phyloP scores from a whole-genome alignment of 2,797 vertebrate species.

The Steatocranus sp. region DNA sequence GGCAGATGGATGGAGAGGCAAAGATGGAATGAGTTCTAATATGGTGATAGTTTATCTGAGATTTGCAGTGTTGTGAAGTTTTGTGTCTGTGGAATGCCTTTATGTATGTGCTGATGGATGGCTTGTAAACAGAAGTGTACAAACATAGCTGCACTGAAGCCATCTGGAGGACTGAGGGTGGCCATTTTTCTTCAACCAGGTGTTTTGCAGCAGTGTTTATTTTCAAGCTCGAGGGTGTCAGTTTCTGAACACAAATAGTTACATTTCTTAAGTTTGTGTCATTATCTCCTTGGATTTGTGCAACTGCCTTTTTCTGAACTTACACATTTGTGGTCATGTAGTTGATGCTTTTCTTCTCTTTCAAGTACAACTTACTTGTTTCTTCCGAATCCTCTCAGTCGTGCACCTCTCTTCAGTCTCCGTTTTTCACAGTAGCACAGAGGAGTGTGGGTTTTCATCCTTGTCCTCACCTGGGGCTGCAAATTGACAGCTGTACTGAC shows the following conservation, averaged over 20 bases:
- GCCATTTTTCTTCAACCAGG: background rate
- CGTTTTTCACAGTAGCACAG: background rate
- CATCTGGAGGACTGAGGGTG: background rate
- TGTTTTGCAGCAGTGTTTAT: background rate
- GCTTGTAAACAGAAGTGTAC: slow-evolving; percentile 42
- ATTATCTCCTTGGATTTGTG: background rate
- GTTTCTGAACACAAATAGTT: background rate
- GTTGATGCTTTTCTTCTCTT: background rate
- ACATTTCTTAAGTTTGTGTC: background rate
- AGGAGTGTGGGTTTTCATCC: background rate
- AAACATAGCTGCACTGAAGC: slow-evolving; percentile 43
- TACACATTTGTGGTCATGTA: background rate
- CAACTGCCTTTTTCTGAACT: background rate
- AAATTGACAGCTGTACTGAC: slow-evolving; percentile 34
- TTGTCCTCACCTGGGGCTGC: background rate
- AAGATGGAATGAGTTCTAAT: background rate
- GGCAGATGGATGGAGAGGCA: background rate
- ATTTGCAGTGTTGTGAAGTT: background rate
- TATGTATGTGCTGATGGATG: slow-evolving; percentile 32
- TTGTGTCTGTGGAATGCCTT: slow-evolving; percentile 29
- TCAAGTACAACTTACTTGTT: background rate
- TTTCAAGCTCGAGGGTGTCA: background rate
- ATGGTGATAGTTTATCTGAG: slow-evolving; percentile 37
- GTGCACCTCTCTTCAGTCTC: background rate
- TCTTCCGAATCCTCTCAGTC: background rate